Conservation (phyloP, 2,888 invertebrate species). For the Malacosoma neustria region DNA sequence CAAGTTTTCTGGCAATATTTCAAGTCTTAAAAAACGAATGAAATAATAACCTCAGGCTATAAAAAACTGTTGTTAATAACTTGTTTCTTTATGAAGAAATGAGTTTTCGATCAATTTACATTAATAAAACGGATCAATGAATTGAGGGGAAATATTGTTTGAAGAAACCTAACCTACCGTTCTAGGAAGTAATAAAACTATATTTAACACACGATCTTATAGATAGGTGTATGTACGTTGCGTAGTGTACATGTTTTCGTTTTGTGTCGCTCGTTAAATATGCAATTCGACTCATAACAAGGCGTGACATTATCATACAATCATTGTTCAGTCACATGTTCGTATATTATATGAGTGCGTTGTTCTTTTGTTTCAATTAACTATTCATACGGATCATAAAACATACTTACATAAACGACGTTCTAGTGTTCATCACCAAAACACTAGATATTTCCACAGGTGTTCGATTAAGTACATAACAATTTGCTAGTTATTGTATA, state of each 20-base stretch:
- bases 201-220: slow-evolving; percentile 10
- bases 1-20: background rate
- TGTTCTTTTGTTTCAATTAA: slow-evolving; percentile 41
- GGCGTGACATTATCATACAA: slow-evolving; percentile 51
- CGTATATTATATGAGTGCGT: slow-evolving; percentile 27
- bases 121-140: background rate
- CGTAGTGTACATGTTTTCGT: slow-evolving; percentile 30
- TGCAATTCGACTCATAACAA: slow-evolving; percentile 46
- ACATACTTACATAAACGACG: background rate
- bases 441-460: background rate
- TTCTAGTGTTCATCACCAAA: background rate
- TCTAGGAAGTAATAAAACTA: slow-evolving; percentile 20
- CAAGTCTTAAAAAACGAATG: background rate
- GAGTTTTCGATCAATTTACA: background rate
- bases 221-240: slow-evolving; percentile 8
- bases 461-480: background rate
- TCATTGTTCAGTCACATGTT: slow-evolving; percentile 51
- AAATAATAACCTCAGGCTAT: background rate
- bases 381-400: slow-evolving; percentile 19
- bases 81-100: background rate
- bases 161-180: slow-evolving; percentile 3
- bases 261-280: slow-evolving; percentile 37
- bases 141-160: background rate
- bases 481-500: no score
- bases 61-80: background rate